phyloP scores from a whole-genome alignment of 2,113 vertebrate genomes.

The Spermophilus dauricus region DNA sequence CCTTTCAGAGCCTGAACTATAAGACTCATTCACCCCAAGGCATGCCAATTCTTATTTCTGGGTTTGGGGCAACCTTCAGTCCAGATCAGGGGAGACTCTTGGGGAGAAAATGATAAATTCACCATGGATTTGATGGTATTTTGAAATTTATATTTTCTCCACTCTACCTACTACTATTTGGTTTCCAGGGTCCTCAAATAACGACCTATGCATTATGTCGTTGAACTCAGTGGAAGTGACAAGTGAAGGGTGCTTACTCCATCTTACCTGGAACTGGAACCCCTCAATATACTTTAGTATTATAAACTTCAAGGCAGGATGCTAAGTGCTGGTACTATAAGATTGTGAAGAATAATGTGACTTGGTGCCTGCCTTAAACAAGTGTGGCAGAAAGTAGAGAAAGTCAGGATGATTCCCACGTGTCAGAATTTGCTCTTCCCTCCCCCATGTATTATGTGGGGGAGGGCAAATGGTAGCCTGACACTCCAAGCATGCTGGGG shows the following conservation, averaged over 20 bases:
- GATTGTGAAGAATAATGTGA: background rate
- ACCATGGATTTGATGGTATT: background rate
- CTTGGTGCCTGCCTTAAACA: background rate
- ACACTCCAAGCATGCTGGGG: background rate
- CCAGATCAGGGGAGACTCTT: background rate
- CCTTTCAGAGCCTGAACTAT: background rate
- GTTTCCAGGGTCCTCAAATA: slow-evolving; percentile 7
- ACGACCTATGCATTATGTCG: background rate
- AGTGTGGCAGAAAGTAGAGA: background rate
- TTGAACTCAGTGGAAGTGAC: background rate
- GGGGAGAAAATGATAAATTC: background rate
- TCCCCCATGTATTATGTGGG: background rate
- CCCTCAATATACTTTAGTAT: background rate
- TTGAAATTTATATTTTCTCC: background rate
- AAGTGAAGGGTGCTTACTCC: background rate
- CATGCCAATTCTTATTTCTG: background rate
- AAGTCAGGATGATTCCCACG: background rate
- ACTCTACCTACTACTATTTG: background rate
- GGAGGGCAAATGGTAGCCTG: background rate
- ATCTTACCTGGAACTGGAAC: background rate
- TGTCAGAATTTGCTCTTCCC: background rate
- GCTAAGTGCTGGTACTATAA: background rate
- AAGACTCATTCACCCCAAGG: background rate
- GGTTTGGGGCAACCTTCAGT: background rate
- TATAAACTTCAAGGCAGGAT: background rate